Evolutionary conservation across 2,113 vertebrate species (phyloP).

Genomic region (Plotosus lineatus): DNA sequence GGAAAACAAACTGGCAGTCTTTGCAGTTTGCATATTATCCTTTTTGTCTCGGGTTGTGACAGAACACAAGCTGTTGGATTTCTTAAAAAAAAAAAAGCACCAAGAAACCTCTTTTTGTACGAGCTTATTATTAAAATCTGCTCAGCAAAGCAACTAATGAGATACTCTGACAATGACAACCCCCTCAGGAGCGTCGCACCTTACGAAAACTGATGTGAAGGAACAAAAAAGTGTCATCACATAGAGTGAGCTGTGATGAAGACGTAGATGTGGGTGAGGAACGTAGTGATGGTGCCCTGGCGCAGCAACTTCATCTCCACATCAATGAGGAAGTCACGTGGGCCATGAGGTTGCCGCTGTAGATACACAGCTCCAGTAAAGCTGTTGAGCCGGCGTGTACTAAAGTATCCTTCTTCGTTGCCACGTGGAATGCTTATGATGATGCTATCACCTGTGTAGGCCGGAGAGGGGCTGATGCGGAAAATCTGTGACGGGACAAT

Average conservation of each 20-base stretch:
- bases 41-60: slow-evolving; percentile 30
- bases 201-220: slow-evolving; percentile 41
- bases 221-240: slow-evolving; percentile 27
- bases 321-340: slow-evolving; percentile 87
- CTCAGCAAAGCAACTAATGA: slow-evolving; percentile 34
- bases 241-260: slow-evolving; percentile 83
- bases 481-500: slow-evolving; percentile 88
- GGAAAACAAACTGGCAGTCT: slow-evolving; percentile 29
- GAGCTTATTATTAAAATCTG: slow-evolving; percentile 22
- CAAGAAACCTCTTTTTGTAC: slow-evolving; percentile 17
- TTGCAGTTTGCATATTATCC: slow-evolving; percentile 20
- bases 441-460: slow-evolving; percentile 85
- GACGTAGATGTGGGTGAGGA: slow-evolving; percentile 87
- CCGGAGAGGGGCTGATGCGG: slow-evolving; percentile 86
- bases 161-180: slow-evolving; percentile 46
- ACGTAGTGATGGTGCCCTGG: slow-evolving; percentile 84
- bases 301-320: slow-evolving; percentile 95
- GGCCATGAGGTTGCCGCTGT: slow-evolving; percentile 78
- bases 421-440: slow-evolving; percentile 81
- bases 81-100: slow-evolving; percentile 8
- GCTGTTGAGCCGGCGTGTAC: slow-evolving; percentile 82
- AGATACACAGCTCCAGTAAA: slow-evolving; percentile 86
- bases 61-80: slow-evolving; percentile 43
- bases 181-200: slow-evolving; percentile 67
- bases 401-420: slow-evolving; percentile 87